Percentiles rank a stretch among this genome's conserved stretches.
These are phyloP conservation scores for Psilopsiagon aurifrons DNA, from an alignment of 2,113 vertebrate species.

Conservation along the genomic window DNA sequence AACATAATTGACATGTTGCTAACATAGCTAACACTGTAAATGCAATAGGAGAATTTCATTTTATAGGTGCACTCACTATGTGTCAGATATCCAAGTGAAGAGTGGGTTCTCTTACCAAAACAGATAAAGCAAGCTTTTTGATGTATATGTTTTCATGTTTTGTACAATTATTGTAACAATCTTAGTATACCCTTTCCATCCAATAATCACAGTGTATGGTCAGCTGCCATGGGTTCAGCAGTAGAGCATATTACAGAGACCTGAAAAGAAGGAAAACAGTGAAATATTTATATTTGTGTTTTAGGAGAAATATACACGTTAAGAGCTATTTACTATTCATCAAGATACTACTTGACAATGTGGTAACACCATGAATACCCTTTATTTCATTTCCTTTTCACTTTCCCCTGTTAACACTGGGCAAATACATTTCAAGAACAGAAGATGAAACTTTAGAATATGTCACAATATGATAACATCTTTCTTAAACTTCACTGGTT, in stretches of 20 bases:
- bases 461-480: neutral
- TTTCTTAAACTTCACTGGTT: neutral
- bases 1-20: rapidly evolving
- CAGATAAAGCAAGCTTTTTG: neutral
- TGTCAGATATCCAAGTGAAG: neutral
- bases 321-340: neutral
- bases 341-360: neutral
- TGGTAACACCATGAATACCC: neutral
- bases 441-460: neutral
- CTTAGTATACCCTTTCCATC: neutral
- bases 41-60: neutral
- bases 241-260: neutral
- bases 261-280: neutral
- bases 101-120: neutral
- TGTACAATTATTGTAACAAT: neutral
- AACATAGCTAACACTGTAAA: neutral
- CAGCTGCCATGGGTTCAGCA: too few species aligned
- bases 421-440: neutral
- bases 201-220: neutral
- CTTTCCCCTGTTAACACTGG: neutral
- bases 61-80: rapidly evolving
- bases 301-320: rapidly evolving
- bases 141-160: neutral
- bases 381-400: neutral
- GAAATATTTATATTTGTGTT: neutral